phyloP scores from a whole-genome alignment of 2,113 vertebrate species.

The Tamias sibiricus region DNA sequence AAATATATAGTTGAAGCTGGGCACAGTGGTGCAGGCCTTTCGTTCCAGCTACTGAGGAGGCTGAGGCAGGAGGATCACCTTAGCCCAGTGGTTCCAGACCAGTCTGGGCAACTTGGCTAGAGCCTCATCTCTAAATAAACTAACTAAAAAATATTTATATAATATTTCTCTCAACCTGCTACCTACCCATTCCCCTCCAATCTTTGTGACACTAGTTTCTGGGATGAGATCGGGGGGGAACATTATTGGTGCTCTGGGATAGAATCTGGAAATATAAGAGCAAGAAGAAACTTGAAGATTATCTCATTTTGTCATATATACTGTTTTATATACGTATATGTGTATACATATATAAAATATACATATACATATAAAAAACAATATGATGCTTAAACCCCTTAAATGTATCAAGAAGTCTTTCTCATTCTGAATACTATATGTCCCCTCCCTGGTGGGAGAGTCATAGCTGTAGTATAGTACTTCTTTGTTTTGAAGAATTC shows the following conservation, averaged over 20 bases:
- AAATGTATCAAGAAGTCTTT: background rate
- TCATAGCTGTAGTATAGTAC: background rate
- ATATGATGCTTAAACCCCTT: background rate
- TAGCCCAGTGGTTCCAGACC: background rate
- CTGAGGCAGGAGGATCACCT: background rate
- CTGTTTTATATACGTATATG: too few relatives aligned
- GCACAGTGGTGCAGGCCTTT: fast-evolving
- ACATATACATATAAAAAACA: too few relatives aligned
- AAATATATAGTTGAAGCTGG: background rate
- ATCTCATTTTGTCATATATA: background rate
- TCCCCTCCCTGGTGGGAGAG: too few relatives aligned
- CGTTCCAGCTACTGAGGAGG: too few relatives aligned
- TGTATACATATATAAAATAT: too few relatives aligned
- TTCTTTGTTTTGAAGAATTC: background rate
- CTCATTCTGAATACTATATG: background rate
- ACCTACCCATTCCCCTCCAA: background rate
- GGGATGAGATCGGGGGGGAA: fast-evolving
- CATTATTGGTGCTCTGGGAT: background rate
- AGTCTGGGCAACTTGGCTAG: background rate
- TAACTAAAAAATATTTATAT: background rate
- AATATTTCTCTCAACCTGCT: background rate
- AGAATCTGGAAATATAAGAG: background rate
- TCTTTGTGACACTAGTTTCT: background rate
- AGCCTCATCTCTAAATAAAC: background rate
- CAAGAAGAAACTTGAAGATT: background rate